Percentiles rank a stretch among this genome's conserved stretches.
Conservation (phyloP, 1,140 invertebrate species). For the Meloidogyne exigua region DNA sequence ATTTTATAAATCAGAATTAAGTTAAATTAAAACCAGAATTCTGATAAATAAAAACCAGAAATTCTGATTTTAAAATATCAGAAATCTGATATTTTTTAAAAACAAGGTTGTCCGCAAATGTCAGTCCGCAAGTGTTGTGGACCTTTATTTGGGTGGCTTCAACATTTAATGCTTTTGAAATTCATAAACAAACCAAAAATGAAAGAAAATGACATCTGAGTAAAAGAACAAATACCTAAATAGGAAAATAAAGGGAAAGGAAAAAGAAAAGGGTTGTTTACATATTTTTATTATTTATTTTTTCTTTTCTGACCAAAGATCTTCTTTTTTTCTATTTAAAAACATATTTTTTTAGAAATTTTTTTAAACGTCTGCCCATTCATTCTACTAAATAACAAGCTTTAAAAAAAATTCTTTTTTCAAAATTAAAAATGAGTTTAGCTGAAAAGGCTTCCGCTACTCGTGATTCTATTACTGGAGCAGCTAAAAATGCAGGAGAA, state of each 20-base stretch:
- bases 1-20: too few relatives aligned
- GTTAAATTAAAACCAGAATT: too few relatives aligned
- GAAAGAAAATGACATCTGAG: slow-evolving; percentile 11
- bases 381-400: not conserved
- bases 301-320: not conserved
- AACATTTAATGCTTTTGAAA: not conserved
- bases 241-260: not conserved
- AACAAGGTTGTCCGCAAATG: too few relatives aligned
- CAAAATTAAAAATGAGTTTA: slow-evolving; percentile 24
- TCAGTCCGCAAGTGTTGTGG: too few relatives aligned
- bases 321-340: not conserved
- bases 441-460: slow-evolving; percentile 25
- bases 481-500: slow-evolving; percentile 17
- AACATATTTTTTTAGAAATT: not conserved
- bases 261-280: not conserved
- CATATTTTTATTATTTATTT: not conserved
- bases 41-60: too few relatives aligned
- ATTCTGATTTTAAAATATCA: too few relatives aligned
- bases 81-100: too few relatives aligned
- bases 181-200: slow-evolving; percentile 9
- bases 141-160: not conserved
- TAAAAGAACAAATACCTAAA: not conserved
- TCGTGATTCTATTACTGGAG: slow-evolving; percentile 20
- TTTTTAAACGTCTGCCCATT: not conserved
- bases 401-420: too few relatives aligned